A percentile compares a stretch with the other conserved stretches of the same genome.
phyloP scores from a whole-genome alignment of 92 coral and sea anemone genomes.

The Epizoanthus rinbou region DNA sequence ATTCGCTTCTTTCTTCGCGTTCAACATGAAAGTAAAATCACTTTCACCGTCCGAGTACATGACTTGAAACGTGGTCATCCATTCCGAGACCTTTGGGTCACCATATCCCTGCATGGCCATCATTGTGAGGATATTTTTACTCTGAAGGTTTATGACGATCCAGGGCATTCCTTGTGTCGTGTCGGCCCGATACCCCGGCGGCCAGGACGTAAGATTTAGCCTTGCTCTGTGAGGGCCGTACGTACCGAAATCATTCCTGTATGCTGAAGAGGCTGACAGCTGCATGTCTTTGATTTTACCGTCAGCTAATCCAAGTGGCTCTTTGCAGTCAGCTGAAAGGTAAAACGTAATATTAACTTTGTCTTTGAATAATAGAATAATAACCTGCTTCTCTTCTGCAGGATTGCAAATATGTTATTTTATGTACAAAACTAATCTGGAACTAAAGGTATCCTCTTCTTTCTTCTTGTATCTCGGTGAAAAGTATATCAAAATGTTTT shows the following conservation, averaged over 20 bases:
- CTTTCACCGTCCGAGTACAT: slow-evolving; percentile 63
- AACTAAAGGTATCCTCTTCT: not conserved
- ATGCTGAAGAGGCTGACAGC: slow-evolving; percentile 73
- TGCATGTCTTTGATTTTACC: slow-evolving; percentile 68
- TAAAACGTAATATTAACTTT: no score
- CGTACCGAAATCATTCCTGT: slow-evolving; percentile 63
- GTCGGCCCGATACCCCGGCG: slow-evolving; percentile 80
- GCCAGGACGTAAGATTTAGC: slow-evolving; percentile 70
- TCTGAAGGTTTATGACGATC: slow-evolving; percentile 69
- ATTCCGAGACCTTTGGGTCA: slow-evolving; percentile 63
- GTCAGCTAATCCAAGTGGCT: slow-evolving; percentile 67
- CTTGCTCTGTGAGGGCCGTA: slow-evolving; percentile 87
- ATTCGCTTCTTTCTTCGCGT: slow-evolving; percentile 24
- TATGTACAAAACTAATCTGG: no score
- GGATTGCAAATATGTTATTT: no score
- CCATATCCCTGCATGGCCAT: slow-evolving; percentile 88
- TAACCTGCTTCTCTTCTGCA: no score
- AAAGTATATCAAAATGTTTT: not conserved
- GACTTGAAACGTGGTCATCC: slow-evolving; percentile 66
- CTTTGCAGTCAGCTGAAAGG: slow-evolving; percentile 72
- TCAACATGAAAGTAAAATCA: slow-evolving; percentile 27
- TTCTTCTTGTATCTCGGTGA: not conserved
- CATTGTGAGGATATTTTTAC: slow-evolving; percentile 73
- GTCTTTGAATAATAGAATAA: no score
- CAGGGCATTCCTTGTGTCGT: slow-evolving; percentile 53